Evolutionary conservation across 2,113 vertebrate genomes (phyloP), one percentile per base, ranked within the genome.

Genomic region (Sitta europaea): DNA sequence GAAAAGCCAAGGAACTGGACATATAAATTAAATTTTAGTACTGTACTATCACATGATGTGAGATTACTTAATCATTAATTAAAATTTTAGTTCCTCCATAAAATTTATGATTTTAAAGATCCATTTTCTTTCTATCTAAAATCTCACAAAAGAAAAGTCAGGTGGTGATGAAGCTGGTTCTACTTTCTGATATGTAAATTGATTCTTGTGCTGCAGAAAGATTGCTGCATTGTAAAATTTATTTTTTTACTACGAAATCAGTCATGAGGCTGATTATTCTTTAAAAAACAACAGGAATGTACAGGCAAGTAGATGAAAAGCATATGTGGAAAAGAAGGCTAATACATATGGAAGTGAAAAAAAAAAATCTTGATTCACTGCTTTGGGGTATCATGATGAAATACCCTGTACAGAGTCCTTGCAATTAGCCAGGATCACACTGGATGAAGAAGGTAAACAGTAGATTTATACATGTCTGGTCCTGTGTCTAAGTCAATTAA

Each of bases 361-460:
- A 54, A 62, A 58, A 53, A 55, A 43, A 13, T 50, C 28, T 48
- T 24, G 6, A 79, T 40, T 85, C 2, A 1, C 5, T 0, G 0
- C 5, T 53, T 78, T 14, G 5, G 4, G 31, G 14, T 63, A 75
- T 38, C 12, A 31, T 22, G 14, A 43, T 24, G 15, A 81, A 94
- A 78, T 33, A 66, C 7, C 12, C 11, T 19, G 4, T 33, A 33
- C 8, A 47, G 29, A 59, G 14, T 20, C 24, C 15, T 66, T 71
- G 23, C 0, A 3, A 75, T 78, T 67, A 85, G 1, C 15, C 50
- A 36, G 36, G 36, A 42, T 50, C 27, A 71, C 40, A 24, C 27
- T 59, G 43, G 33, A 23, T 71, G 40, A 21, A 59, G 57, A 10
- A 63, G 16, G 11, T 66, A 88, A 82, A n/a, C 18, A 55, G 14